Conservation (phyloP, 2,888 invertebrate species). For the Drosophila paranaensis region DNA sequence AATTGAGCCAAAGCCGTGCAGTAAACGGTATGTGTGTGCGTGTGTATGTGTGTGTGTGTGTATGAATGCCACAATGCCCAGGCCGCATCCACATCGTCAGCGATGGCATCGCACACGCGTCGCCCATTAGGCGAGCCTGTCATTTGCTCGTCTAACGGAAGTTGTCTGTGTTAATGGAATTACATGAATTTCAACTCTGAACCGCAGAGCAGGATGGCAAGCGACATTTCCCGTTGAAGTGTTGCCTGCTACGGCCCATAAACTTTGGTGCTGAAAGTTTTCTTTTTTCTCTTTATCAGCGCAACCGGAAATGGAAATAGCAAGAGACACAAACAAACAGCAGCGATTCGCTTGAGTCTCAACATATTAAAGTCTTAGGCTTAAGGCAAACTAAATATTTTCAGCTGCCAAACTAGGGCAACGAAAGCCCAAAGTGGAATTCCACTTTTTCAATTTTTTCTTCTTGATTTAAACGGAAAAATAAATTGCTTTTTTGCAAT, state of each 20-base stretch:
- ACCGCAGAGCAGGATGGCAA: conserved; percentile 56
- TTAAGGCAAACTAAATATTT: conserved; percentile 16
- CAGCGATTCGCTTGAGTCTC: conserved; percentile 19
- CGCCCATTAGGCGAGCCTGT: conserved; percentile 69
- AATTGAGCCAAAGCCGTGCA: conserved; percentile 11
- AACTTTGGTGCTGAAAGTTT: conserved; percentile 59
- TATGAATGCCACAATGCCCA: conserved; percentile 38
- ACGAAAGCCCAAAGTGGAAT: not conserved
- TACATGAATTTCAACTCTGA: conserved; percentile 77
- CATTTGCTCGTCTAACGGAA: conserved; percentile 72
- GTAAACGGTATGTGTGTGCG: conserved; percentile 12
- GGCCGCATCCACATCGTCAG: conserved; percentile 20
- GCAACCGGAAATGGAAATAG: conserved; percentile 60
- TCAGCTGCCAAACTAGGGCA: not conserved
- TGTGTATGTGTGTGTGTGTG: conserved; percentile 11
- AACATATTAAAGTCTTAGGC: conserved; percentile 24
- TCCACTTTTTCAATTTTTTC: not conserved
- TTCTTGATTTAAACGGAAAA: not conserved
- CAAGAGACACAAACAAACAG: conserved; percentile 18
- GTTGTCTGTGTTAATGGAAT: conserved; percentile 78
- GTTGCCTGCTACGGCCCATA: conserved; percentile 41
- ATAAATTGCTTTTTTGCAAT: not conserved
- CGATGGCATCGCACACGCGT: conserved; percentile 40
- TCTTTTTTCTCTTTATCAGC: conserved; percentile 18
- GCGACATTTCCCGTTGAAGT: conserved; percentile 49